Conservation (phyloP, 2,113 vertebrate genomes). For the Elachura formosa region DNA sequence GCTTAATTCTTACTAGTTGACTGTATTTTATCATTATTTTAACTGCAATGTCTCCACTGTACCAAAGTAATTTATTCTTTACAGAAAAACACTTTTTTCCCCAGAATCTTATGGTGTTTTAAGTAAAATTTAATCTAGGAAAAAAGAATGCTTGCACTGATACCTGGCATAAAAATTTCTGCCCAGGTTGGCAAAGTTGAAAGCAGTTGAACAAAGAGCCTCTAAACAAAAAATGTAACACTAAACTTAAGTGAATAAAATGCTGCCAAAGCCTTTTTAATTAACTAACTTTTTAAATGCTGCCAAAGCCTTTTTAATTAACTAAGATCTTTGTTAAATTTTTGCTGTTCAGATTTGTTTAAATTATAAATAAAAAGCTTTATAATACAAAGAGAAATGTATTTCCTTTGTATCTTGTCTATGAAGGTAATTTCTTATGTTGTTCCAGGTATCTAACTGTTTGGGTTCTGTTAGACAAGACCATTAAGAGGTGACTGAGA, state of each 20-base stretch:
- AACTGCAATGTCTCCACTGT: background rate
- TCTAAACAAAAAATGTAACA: background rate
- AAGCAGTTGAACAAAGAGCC: background rate
- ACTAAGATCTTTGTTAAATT: background rate
- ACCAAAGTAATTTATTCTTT: background rate
- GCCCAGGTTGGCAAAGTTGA: background rate
- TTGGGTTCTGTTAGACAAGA: background rate
- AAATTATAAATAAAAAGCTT: background rate
- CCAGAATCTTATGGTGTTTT: background rate
- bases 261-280: background rate
- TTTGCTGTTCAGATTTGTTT: background rate
- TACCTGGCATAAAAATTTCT: background rate
- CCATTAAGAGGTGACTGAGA: background rate
- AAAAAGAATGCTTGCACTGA: background rate
- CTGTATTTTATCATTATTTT: background rate
- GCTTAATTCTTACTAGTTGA: background rate
- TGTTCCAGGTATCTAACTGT: background rate
- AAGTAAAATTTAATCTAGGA: background rate
- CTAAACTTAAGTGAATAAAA: background rate
- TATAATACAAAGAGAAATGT: background rate
- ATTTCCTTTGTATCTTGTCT: background rate
- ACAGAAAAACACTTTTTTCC: background rate
- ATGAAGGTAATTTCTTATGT: background rate
- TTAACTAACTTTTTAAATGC: background rate
- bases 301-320: background rate